These are phyloP conservation scores for Apogon talboti DNA, from an alignment of 2,797 vertebrate genomes.

Conservation along the genomic window DNA sequence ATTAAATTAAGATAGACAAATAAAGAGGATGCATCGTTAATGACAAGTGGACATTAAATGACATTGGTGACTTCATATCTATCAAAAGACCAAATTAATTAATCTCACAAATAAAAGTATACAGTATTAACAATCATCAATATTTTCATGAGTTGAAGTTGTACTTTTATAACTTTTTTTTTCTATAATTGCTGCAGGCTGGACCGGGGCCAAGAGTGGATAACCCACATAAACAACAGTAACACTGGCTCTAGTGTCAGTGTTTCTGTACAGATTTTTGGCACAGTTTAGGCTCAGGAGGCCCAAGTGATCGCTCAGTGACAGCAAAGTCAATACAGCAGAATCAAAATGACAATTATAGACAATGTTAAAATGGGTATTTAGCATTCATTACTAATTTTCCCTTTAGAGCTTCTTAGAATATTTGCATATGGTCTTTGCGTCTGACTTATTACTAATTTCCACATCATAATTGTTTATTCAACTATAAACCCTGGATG, in stretches of 20 bases:
- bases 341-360: constrained; percentile 50
- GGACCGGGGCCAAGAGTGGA: constrained; percentile 41
- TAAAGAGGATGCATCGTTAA: too few relatives aligned
- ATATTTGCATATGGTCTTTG: too few relatives aligned
- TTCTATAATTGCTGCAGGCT: too few relatives aligned
- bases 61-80: too few relatives aligned
- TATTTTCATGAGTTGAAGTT: too few relatives aligned
- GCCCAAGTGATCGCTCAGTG: constrained; percentile 46
- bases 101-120: too few relatives aligned
- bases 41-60: too few relatives aligned
- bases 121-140: too few relatives aligned
- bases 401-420: background rate
- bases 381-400: constrained; percentile 4
- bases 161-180: too few relatives aligned
- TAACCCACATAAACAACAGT: constrained; percentile 47
- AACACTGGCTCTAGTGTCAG: constrained; percentile 59
- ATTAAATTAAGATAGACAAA: too few relatives aligned
- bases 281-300: constrained; percentile 57
- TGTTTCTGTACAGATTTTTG: constrained; percentile 58
- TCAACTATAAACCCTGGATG: background rate
- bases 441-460: background rate
- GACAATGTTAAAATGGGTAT: constrained; percentile 11
- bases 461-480: too few relatives aligned
- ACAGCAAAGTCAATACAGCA: constrained; percentile 52
- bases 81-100: too few relatives aligned